Conservation (phyloP, 2,113 vertebrate genomes). For the Xerus inauris region DNA sequence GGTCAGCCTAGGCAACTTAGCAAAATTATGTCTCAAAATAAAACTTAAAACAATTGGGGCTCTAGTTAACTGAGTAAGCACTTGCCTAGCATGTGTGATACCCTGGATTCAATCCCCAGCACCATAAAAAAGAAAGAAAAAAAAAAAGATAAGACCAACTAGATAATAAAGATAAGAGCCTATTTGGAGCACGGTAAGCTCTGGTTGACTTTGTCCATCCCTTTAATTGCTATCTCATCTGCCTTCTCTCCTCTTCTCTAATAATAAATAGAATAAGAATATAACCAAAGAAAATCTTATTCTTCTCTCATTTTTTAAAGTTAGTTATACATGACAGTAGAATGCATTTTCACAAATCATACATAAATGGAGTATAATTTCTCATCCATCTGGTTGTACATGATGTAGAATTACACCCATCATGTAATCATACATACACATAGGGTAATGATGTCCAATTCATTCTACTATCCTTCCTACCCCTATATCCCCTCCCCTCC, state of each 20-base stretch:
- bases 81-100: neutral
- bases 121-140: neutral
- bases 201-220: neutral
- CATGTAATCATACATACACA: no score
- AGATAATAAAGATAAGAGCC: neutral
- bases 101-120: neutral
- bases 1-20: neutral
- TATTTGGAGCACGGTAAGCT: neutral
- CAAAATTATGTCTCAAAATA: neutral
- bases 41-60: neutral
- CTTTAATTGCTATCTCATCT: neutral
- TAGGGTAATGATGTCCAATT: no score
- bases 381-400: no score
- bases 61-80: neutral
- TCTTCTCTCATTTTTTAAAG: neutral
- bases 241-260: neutral
- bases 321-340: no score
- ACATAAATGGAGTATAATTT: no score
- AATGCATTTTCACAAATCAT: no score
- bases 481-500: no score
- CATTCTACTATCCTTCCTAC: no score
- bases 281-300: constrained; percentile 16
- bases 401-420: no score
- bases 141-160: neutral
- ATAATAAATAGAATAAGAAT: neutral